Evolutionary conservation across 1,140 invertebrate genomes (phyloP), one percentile per base, ranked within the genome.

Genomic region (Luehdorfia chinensis): DNA sequence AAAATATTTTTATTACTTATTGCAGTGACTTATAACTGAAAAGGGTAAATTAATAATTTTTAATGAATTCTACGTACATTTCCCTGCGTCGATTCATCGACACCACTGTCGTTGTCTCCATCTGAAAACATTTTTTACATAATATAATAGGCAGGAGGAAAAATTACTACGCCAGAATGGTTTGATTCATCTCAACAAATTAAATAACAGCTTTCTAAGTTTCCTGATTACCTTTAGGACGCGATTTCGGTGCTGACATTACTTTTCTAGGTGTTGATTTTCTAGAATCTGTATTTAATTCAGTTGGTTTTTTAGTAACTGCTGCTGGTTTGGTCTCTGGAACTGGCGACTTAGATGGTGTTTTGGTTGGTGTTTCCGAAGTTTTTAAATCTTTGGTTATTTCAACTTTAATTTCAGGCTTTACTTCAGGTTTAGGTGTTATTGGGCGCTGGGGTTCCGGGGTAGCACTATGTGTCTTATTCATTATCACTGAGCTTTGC

Each of bases 91-190:
- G 91, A 91, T 76, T 94, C 93, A 71, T 94, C 92, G 8, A 93
- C 92, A 27, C 91, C 92, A 77, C 92, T 94, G 66, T 94, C 93
- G 66, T 94, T 94, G 76, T 94, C 92, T 15, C 92, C 91, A 85
- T 93, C 93, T 94, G 88, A 31, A 31, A 30, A 31, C 2, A 31
- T 27, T n/a, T 27, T 9, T 9, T 7, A 27, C 8, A 27, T 7
- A n/a, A 27, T n/a, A n/a, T n/a, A n/a, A n/a, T n/a, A 27, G 25
- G 11, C 8, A 27, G 11, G 25, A 4, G 25, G 2, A 4, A 9
- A 7, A 27, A 9, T 27, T 27, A 27, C 4, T 27, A 27, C 11
- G 11, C 8, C 25, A 27, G 9, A 33, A 31, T 37, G 14, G 47
- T 61, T 73, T 71, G 66, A 64, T 71, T 73, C 64, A 77, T 74